Percentiles rank a stretch among this genome's conserved stretches.
Evolutionary conservation across 2,113 vertebrate genomes (phyloP).

Genomic region (Neotoma lepida): DNA sequence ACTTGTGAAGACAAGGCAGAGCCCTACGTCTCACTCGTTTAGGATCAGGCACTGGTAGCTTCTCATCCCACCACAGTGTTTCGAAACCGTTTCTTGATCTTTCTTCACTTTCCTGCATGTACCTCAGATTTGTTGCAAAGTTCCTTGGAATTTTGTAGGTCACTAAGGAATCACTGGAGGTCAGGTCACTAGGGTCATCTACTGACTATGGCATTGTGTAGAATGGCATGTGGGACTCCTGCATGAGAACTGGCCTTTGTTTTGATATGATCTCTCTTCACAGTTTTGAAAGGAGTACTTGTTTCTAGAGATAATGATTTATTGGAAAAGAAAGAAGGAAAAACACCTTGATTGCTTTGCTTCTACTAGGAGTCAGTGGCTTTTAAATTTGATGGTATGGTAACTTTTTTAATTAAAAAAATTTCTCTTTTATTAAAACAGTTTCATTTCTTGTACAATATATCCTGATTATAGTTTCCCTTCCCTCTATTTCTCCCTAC

Average conservation of each 20-base stretch:
- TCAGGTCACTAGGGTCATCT: background rate
- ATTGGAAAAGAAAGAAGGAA: background rate
- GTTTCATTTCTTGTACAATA: background rate
- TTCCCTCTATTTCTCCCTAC: background rate
- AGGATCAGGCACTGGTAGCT: background rate
- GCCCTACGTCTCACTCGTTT: background rate
- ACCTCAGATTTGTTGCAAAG: background rate
- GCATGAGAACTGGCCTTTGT: background rate
- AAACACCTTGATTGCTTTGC: background rate
- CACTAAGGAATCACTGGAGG: background rate
- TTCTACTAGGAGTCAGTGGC: background rate
- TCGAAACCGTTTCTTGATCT: background rate
- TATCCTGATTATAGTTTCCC: background rate
- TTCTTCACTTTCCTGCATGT: background rate
- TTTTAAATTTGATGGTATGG: background rate
- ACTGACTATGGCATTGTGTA: background rate
- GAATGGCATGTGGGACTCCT: background rate
- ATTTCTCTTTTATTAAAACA: background rate
- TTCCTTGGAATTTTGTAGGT: background rate
- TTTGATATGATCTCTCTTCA: background rate
- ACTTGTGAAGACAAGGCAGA: background rate
- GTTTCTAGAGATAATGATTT: background rate
- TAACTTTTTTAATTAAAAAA: background rate
- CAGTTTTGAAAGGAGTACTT: slow-evolving; percentile 23
- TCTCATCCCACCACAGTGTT: background rate